A percentile compares a stretch with the other conserved stretches of the same genome.
Conservation (phyloP, 2,113 vertebrate genomes). For the Microcebus tavaratra region DNA sequence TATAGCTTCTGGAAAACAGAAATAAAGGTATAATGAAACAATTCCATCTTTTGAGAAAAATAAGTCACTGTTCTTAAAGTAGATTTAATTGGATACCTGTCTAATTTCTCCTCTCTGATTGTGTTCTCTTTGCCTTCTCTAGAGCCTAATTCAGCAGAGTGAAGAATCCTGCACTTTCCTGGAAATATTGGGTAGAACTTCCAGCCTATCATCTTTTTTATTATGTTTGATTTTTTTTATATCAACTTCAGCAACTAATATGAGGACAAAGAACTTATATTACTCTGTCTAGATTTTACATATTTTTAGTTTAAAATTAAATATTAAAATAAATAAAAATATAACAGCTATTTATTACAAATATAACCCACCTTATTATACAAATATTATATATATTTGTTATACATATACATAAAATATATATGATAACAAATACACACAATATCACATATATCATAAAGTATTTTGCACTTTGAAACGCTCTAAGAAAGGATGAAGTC, state of each 20-base stretch:
- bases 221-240: not conserved
- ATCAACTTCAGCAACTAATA: not conserved
- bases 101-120: not conserved
- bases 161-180: not conserved
- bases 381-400: not conserved
- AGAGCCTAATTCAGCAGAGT: not conserved
- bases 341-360: not conserved
- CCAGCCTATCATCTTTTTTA: not conserved
- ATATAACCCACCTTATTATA: not conserved
- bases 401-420: too few species aligned
- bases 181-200: not conserved
- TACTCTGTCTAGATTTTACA: not conserved
- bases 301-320: not conserved
- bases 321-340: conserved; percentile 1
- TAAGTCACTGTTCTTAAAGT: not conserved
- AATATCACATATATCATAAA: not conserved
- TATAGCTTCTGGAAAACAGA: not conserved
- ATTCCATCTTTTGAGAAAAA: conserved; percentile 7
- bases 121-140: not conserved
- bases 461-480: not conserved
- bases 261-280: not conserved
- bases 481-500: not conserved
- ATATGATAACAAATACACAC: too few species aligned
- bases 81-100: not conserved
- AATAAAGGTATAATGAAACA: conserved; percentile 5